Percentiles rank a stretch among this genome's conserved stretches.
These are phyloP conservation scores for Napeogenes inachia DNA, from an alignment of 2,888 invertebrate species.

Conservation along the genomic window DNA sequence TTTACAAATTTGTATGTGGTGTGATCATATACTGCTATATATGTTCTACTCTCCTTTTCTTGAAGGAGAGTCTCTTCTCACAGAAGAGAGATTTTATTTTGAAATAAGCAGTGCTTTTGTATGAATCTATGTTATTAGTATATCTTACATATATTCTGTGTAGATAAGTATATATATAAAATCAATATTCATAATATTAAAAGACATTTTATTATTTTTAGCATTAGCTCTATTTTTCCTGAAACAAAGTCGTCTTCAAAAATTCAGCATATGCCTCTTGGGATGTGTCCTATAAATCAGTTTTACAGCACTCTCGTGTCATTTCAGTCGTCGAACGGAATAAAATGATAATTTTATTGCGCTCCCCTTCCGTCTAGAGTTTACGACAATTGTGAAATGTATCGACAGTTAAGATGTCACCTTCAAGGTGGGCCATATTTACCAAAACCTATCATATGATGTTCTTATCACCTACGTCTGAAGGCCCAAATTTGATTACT, in stretches of 20 bases:
- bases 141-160: no score
- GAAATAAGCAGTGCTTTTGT: no score
- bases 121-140: no score
- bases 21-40: no score
- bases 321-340: constrained; percentile 77
- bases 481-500: constrained; percentile 43
- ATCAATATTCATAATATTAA: no score
- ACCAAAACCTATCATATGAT: constrained; percentile 29
- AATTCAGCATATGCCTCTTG: constrained; percentile 73
- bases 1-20: no score
- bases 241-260: constrained; percentile 73
- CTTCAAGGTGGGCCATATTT: constrained; percentile 54
- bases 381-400: constrained; percentile 79
- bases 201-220: not conserved
- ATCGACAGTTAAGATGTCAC: constrained; percentile 76
- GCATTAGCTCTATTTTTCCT: constrained; percentile 38
- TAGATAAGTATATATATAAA: no score
- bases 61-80: no score
- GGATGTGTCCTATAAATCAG: constrained; percentile 76
- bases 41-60: no score
- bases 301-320: constrained; percentile 77
- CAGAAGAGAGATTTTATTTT: no score
- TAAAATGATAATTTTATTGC: constrained; percentile 78
- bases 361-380: constrained; percentile 74
- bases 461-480: constrained; percentile 34